phyloP scores from a whole-genome alignment of 1,140 invertebrate species.

The Diorhabda sublineata region DNA sequence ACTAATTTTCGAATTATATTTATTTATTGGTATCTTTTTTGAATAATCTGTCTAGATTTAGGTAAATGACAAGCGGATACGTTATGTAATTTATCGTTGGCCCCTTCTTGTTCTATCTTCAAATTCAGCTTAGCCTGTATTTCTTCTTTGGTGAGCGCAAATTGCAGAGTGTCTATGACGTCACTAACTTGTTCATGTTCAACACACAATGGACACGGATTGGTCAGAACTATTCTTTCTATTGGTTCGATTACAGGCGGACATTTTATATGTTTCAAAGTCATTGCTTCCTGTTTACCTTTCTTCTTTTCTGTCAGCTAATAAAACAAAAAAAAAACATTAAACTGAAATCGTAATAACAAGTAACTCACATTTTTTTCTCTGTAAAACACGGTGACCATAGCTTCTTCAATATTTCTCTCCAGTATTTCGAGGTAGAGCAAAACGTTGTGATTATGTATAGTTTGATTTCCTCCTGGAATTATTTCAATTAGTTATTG shows the following conservation, averaged over 20 bases:
- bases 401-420: slow-evolving; percentile 50
- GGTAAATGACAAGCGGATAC: slow-evolving; percentile 54
- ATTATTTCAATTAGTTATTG: slow-evolving; percentile 8
- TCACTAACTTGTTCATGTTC: slow-evolving; percentile 53
- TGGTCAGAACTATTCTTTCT: slow-evolving; percentile 33
- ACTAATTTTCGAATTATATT: not conserved
- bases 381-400: slow-evolving; percentile 47
- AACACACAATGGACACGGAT: slow-evolving; percentile 45
- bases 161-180: slow-evolving; percentile 49
- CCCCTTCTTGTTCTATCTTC: slow-evolving; percentile 45
- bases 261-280: slow-evolving; percentile 8
- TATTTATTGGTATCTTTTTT: slow-evolving; percentile 51
- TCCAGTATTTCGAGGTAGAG: slow-evolving; percentile 71
- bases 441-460: slow-evolving; percentile 67
- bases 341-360: too few relatives aligned
- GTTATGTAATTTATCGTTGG: slow-evolving; percentile 50
- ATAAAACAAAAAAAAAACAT: not conserved
- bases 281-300: not conserved
- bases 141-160: slow-evolving; percentile 45
- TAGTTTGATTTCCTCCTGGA: slow-evolving; percentile 53
- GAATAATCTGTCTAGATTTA: slow-evolving; percentile 52
- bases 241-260: slow-evolving; percentile 27
- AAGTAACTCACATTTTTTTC: not conserved
- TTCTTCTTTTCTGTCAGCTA: slow-evolving; percentile 10
- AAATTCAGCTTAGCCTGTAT: slow-evolving; percentile 44